Evolutionary conservation across 2,888 invertebrate species (phyloP).

Genomic region (Leptarthrus brevirostris): DNA sequence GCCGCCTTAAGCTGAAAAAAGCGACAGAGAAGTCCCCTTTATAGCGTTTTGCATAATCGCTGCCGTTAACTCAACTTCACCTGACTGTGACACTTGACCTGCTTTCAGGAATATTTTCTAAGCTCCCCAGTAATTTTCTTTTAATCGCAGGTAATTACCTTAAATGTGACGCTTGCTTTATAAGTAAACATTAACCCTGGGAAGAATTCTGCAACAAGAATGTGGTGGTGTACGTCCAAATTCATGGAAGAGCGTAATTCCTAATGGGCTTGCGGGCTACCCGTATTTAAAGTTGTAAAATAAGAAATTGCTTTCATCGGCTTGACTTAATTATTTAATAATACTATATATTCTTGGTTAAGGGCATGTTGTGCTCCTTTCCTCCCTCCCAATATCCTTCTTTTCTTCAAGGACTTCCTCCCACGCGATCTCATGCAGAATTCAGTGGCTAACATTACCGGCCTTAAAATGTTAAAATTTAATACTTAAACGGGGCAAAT

Average conservation of each 20-base stretch:
- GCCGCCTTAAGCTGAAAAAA: background rate
- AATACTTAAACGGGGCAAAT: too few species aligned
- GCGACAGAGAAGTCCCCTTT: constrained; percentile 17
- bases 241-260: background rate
- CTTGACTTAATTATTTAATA: too few species aligned
- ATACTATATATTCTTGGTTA: too few species aligned
- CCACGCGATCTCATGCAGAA: too few species aligned
- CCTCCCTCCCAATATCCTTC: too few species aligned
- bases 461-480: too few species aligned
- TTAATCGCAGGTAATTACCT: constrained; percentile 48
- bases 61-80: constrained; percentile 52
- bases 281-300: background rate
- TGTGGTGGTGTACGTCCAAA: too few species aligned
- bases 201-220: background rate
- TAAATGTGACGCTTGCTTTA: constrained; percentile 32
- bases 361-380: too few species aligned
- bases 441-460: too few species aligned
- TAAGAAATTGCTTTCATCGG: background rate
- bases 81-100: constrained; percentile 56
- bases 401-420: too few species aligned
- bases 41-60: constrained; percentile 38
- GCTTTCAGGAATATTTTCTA: constrained; percentile 50
- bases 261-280: background rate
- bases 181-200: constrained; percentile 34
- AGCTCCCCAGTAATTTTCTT: constrained; percentile 43